Evolutionary conservation across 2,888 invertebrate genomes (phyloP).

Genomic region (Blastobasis lacticolella): DNA sequence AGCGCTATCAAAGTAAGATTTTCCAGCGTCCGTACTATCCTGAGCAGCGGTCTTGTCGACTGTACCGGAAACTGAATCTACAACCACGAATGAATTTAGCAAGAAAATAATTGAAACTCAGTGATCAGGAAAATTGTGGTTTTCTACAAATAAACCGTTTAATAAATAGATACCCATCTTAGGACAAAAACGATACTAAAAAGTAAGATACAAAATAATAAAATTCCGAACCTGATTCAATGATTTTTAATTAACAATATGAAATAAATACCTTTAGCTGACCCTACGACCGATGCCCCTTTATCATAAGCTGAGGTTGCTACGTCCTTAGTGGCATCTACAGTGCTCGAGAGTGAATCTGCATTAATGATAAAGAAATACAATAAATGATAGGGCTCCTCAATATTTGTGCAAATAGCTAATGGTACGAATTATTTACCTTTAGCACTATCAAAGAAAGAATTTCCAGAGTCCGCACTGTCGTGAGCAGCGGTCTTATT

Average conservation of each 20-base stretch:
- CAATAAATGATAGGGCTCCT: not conserved
- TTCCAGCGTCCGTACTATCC: conserved; percentile 31
- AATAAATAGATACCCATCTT: no score
- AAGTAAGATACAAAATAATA: no score
- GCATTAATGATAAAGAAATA: conserved; percentile 23
- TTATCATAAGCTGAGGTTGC: conserved; percentile 39
- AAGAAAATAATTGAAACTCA: no score
- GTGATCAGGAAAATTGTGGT: no score
- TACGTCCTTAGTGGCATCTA: conserved; percentile 41
- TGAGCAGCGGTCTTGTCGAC: no score
- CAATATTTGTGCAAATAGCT: not conserved
- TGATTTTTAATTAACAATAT: not conserved
- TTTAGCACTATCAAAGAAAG: not conserved
- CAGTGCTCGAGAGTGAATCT: conserved; percentile 31
- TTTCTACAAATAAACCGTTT: no score
- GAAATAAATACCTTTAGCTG: conserved; percentile 25
- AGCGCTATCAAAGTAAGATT: conserved; percentile 40
- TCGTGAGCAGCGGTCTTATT: conserved; percentile 13
- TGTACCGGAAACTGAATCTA: no score
- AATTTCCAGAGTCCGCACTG: no score
- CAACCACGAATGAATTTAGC: no score
- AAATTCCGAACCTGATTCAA: no score
- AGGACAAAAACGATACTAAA: not conserved
- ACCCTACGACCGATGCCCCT: conserved; percentile 27
- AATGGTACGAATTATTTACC: not conserved